phyloP scores from a whole-genome alignment of 1,140 invertebrate genomes.

The Geopemphigus sp. region DNA sequence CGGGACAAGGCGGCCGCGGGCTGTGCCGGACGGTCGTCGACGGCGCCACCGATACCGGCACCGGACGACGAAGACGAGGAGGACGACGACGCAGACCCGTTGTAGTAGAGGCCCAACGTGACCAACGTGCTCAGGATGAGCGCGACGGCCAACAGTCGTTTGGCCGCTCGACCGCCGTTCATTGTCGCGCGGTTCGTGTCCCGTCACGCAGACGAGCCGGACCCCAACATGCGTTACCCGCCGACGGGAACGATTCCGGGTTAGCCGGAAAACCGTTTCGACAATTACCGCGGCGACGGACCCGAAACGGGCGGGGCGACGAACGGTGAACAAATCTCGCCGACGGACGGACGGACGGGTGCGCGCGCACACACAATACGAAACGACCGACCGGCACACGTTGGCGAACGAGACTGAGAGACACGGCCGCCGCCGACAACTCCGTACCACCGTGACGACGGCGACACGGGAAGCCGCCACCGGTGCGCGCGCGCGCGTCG shows the following conservation, averaged over 20 bases:
- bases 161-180: conserved; percentile 44
- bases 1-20: background rate
- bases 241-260: too few relatives aligned
- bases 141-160: conserved; percentile 43
- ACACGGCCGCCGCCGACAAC: background rate
- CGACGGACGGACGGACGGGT: too few relatives aligned
- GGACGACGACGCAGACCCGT: too few relatives aligned
- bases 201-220: too few relatives aligned
- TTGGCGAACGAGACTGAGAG: conserved; percentile 33
- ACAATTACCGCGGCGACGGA: too few relatives aligned
- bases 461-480: conserved; percentile 27
- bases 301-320: too few relatives aligned
- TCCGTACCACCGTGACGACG: background rate
- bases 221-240: background rate
- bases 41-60: background rate
- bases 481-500: background rate
- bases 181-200: background rate
- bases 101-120: conserved; percentile 44
- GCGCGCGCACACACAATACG: background rate
- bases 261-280: too few relatives aligned
- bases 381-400: conserved; percentile 9
- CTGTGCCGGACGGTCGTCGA: background rate
- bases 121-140: conserved; percentile 26
- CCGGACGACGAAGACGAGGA: too few relatives aligned
- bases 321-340: too few relatives aligned